phyloP scores from a whole-genome alignment of 2,113 vertebrate genomes.

The Lepisosteus oculatus region DNA sequence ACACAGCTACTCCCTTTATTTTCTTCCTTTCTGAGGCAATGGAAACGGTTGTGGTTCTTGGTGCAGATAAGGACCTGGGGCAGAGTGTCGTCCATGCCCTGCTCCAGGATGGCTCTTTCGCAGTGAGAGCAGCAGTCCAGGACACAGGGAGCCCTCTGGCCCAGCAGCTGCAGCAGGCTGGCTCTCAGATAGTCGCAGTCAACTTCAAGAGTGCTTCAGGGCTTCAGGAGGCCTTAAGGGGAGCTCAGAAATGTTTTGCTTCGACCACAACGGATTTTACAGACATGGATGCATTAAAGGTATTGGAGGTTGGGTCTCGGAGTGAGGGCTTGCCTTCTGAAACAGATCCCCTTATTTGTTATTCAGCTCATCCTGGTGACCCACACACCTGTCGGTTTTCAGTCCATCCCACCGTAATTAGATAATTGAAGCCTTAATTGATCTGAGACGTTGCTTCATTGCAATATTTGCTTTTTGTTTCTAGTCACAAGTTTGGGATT shows the following conservation, averaged over 20 bases:
- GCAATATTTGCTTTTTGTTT: too few relatives aligned
- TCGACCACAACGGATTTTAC: slow-evolving; percentile 15
- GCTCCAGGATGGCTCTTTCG: slow-evolving; percentile 16
- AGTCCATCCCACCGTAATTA: too few relatives aligned
- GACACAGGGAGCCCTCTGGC: neutral
- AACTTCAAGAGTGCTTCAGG: neutral
- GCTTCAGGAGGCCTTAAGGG: slow-evolving; percentile 7
- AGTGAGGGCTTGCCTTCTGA: neutral
- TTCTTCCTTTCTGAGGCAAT: slow-evolving; percentile 7
- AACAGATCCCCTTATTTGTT: neutral
- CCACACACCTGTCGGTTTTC: too few relatives aligned
- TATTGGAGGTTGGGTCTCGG: neutral
- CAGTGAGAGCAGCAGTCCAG: neutral
- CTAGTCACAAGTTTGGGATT: too few relatives aligned
- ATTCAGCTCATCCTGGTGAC: neutral
- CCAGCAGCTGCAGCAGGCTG: neutral
- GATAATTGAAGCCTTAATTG: too few relatives aligned
- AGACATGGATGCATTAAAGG: slow-evolving; percentile 5
- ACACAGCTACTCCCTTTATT: neutral
- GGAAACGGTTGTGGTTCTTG: slow-evolving; percentile 13
- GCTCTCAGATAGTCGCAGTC: neutral
- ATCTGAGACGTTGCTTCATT: too few relatives aligned
- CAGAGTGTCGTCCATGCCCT: slow-evolving; percentile 8
- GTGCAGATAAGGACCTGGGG: neutral
- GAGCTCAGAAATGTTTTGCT: slow-evolving; percentile 7